phyloP scores from a whole-genome alignment of 2,113 vertebrate species.

The Sinosuthora webbiana region DNA sequence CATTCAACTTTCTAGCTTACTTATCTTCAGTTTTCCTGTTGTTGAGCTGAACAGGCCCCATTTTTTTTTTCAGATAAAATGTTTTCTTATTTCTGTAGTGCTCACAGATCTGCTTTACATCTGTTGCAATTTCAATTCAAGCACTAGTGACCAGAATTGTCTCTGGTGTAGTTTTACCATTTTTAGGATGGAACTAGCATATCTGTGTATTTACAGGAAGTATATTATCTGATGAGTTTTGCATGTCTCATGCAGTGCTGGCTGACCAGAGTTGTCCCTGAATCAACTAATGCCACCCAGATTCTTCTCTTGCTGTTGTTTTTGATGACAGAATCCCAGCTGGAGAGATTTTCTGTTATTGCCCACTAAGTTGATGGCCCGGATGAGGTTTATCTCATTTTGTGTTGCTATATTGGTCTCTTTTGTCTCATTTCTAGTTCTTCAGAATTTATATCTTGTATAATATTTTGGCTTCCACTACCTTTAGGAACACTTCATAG shows the following conservation, averaged over 20 bases:
- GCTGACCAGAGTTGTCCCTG: neutral
- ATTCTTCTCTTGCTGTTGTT: neutral
- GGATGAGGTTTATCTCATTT: neutral
- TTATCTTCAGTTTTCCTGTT: neutral
- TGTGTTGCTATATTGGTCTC: neutral
- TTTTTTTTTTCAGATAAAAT: neutral
- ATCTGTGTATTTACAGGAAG: neutral
- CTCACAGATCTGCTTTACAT: neutral
- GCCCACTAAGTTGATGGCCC: neutral
- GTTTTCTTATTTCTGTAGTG: neutral
- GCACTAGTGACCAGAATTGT: neutral
- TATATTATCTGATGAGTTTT: neutral
- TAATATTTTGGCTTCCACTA: neutral
- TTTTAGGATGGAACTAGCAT: neutral
- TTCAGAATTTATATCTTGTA: neutral
- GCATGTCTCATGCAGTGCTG: neutral
- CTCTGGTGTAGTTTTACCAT: neutral
- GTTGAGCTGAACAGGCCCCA: neutral
- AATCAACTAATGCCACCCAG: neutral
- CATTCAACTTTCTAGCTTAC: neutral
- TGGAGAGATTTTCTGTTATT: neutral
- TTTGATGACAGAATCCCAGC: neutral
- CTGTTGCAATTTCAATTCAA: neutral
- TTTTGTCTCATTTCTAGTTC: neutral
- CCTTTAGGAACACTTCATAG: neutral